Evolutionary conservation across 2,888 invertebrate genomes (phyloP).

Genomic region (Choreutis nemorana): DNA sequence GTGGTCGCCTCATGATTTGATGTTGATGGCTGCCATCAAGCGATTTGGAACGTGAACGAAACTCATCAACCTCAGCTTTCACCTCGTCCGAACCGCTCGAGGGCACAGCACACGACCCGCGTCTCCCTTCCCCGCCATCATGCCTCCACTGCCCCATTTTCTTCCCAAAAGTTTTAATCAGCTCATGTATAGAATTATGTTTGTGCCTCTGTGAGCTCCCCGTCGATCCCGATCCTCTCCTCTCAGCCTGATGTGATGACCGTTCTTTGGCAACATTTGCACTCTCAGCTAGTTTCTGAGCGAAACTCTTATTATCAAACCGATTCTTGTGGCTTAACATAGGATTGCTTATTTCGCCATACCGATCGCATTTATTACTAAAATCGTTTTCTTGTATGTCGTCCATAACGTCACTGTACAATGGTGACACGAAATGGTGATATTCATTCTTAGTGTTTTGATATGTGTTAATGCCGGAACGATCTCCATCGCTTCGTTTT

Average conservation of each 20-base stretch:
- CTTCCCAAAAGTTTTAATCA: constrained; percentile 78
- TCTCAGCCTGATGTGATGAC: constrained; percentile 21
- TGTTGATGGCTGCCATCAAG: constrained; percentile 70
- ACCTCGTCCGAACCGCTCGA: constrained; percentile 51
- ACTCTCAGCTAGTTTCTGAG: constrained; percentile 43
- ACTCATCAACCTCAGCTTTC: constrained; percentile 62
- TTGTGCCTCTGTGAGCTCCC: constrained; percentile 51
- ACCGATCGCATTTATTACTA: constrained; percentile 53
- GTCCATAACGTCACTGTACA: constrained; percentile 53
- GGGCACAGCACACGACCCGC: constrained; percentile 49
- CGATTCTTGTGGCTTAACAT: constrained; percentile 37
- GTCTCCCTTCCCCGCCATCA: constrained; percentile 55
- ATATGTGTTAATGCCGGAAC: constrained; percentile 31
- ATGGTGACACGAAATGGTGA: constrained; percentile 52
- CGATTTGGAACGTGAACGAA: constrained; percentile 80
- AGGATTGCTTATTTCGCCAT: constrained; percentile 52
- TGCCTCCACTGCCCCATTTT: constrained; percentile 77
- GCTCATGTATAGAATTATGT: constrained; percentile 78
- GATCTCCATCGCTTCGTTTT: constrained; percentile 35
- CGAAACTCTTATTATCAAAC: constrained; percentile 51
- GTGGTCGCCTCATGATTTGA: constrained; percentile 34
- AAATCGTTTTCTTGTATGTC: constrained; percentile 59
- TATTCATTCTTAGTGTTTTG: constrained; percentile 38
- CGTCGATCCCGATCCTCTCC: constrained; percentile 44
- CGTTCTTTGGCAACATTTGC: constrained; percentile 23